These are phyloP conservation scores for Bombus confusus DNA, from an alignment of 1,140 invertebrate genomes.

Conservation along the genomic window DNA sequence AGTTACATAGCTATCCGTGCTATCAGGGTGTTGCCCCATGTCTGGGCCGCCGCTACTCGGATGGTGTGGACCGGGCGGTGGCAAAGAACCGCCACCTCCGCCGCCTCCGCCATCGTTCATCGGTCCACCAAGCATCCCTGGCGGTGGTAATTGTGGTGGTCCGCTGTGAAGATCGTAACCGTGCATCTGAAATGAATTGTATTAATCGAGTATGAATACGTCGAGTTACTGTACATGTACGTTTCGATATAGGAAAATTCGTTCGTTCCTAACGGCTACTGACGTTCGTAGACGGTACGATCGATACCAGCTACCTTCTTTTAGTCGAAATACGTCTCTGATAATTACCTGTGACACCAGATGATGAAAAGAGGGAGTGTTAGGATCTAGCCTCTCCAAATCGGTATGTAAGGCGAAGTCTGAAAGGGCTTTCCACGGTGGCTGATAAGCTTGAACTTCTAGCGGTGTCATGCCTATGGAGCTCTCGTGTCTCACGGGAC, in stretches of 20 bases:
- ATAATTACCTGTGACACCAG: conserved; percentile 95
- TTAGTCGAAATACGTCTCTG: too few relatives aligned
- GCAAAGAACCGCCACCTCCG: conserved; percentile 73
- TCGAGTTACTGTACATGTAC: too few relatives aligned
- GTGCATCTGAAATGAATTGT: conserved; percentile 88
- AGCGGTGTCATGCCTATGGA: conserved; percentile 92
- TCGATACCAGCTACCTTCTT: too few relatives aligned
- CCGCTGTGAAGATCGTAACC: conserved; percentile 89
- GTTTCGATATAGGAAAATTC: too few relatives aligned
- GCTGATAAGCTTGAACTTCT: conserved; percentile 97
- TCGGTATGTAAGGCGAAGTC: conserved; percentile 98
- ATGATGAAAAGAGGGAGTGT: conserved; percentile 96
- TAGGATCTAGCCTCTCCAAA: conserved; percentile 92
- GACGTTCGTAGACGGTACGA: too few relatives aligned
- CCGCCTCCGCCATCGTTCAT: conserved; percentile 74
- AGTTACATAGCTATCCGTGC: conserved; percentile 94
- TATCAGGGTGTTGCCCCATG: conserved; percentile 88
- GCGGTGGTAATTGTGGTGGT: conserved; percentile 82
- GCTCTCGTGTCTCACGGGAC: conserved; percentile 96
- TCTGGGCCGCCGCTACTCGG: conserved; percentile 75
- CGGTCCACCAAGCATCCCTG: conserved; percentile 78
- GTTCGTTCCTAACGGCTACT: too few relatives aligned
- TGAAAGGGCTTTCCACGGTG: conserved; percentile 97
- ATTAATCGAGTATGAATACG: background rate
- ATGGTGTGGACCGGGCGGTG: conserved; percentile 85